Percentiles rank a stretch among this genome's conserved stretches.
Evolutionary conservation across 2,113 vertebrate genomes (phyloP).

Genomic region (Alces alces): DNA sequence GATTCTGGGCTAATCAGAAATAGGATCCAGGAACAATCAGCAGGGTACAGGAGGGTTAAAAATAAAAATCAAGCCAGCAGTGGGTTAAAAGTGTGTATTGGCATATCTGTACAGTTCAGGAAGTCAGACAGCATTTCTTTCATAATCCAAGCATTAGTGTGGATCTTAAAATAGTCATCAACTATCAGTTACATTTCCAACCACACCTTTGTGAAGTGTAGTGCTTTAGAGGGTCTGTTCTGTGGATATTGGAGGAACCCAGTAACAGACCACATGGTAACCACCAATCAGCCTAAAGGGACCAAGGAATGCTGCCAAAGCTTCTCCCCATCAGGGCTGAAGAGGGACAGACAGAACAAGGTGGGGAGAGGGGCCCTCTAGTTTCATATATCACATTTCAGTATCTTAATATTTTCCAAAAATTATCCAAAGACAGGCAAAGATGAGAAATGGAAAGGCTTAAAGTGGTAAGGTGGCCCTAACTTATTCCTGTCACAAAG

Average conservation of each 20-base stretch:
- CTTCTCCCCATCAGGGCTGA: background rate
- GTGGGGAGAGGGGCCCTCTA: background rate
- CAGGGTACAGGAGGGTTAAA: background rate
- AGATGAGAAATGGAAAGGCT: background rate
- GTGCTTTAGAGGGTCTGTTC: background rate
- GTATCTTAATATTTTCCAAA: background rate
- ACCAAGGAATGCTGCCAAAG: background rate
- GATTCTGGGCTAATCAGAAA: background rate
- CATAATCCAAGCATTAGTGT: constrained; percentile 17
- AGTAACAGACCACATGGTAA: background rate
- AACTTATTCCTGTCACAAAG: background rate
- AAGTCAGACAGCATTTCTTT: background rate
- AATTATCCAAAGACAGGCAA: background rate
- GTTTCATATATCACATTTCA: background rate
- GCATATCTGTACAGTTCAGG: background rate
- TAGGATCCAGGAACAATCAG: background rate
- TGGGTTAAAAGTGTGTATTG: background rate
- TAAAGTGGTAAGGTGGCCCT: background rate
- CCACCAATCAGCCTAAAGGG: background rate
- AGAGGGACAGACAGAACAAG: background rate
- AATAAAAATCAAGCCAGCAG: background rate
- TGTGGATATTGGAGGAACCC: background rate
- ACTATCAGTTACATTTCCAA: constrained; percentile 12
- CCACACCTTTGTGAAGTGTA: background rate
- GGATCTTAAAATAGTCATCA: constrained; percentile 32